phyloP scores from a whole-genome alignment of 2,113 vertebrate genomes.

The Lepidothrix coronata region DNA sequence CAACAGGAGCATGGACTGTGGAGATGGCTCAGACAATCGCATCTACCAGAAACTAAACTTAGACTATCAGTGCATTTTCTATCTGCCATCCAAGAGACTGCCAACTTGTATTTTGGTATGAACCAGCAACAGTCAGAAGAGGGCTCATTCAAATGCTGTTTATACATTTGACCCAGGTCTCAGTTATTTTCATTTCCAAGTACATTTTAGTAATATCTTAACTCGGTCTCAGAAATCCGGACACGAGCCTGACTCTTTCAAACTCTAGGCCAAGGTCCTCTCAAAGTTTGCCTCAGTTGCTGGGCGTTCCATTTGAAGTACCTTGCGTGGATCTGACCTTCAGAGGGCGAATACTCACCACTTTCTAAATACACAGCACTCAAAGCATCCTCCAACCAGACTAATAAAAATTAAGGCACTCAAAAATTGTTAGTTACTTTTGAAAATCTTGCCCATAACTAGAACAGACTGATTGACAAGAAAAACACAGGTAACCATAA shows the following conservation, averaged over 20 bases:
- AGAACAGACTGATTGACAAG: neutral
- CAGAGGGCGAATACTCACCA: neutral
- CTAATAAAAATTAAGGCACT: conserved; percentile 37
- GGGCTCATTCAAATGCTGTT: neutral
- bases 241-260: neutral
- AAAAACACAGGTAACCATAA: neutral
- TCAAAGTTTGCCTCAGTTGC: neutral
- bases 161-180: neutral
- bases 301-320: neutral
- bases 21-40: neutral
- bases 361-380: neutral
- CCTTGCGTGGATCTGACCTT: neutral
- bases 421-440: neutral
- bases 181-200: neutral
- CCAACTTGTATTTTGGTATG: neutral
- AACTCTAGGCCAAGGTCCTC: neutral
- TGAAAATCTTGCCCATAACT: neutral
- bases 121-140: neutral
- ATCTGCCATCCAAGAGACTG: neutral
- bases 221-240: neutral
- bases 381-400: neutral
- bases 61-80: neutral
- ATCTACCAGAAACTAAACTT: neutral
- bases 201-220: neutral
- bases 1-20: neutral